Conservation (phyloP, 2,113 vertebrate species). For the Eidolon helvum region DNA sequence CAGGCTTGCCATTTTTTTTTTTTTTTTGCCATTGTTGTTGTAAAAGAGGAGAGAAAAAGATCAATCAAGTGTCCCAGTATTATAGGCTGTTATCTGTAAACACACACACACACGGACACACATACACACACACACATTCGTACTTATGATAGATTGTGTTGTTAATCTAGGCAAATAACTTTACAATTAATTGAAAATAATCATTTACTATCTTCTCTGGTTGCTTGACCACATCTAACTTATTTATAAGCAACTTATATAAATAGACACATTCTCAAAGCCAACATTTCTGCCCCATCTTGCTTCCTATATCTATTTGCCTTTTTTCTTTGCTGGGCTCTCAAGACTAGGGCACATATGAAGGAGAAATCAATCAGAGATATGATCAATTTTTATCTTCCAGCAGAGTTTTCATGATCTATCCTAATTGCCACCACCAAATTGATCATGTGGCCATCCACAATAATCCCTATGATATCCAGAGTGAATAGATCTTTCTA, state of each 20-base stretch:
- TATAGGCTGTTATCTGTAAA: background rate
- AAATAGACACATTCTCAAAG: background rate
- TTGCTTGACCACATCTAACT: background rate
- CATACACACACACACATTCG: background rate
- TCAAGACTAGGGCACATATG: background rate
- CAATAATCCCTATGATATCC: background rate
- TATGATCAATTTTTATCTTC: background rate
- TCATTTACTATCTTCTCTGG: background rate
- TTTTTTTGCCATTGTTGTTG: background rate
- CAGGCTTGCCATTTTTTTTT: background rate
- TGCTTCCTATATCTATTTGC: background rate
- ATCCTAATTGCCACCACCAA: background rate
- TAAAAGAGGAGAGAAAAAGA: background rate
- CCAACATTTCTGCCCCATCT: background rate
- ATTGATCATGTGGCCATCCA: background rate
- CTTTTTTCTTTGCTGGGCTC: background rate
- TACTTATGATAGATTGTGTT: background rate
- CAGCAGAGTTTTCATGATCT: background rate
- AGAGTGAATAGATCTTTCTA: background rate
- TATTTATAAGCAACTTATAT: background rate
- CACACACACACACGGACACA: background rate
- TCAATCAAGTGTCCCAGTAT: background rate
- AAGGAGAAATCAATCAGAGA: background rate
- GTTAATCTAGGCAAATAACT: background rate
- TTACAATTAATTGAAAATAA: background rate